A percentile compares a stretch with the other conserved stretches of the same genome.
Conservation (phyloP, 2,113 vertebrate species). For the Arenaria interpres region DNA sequence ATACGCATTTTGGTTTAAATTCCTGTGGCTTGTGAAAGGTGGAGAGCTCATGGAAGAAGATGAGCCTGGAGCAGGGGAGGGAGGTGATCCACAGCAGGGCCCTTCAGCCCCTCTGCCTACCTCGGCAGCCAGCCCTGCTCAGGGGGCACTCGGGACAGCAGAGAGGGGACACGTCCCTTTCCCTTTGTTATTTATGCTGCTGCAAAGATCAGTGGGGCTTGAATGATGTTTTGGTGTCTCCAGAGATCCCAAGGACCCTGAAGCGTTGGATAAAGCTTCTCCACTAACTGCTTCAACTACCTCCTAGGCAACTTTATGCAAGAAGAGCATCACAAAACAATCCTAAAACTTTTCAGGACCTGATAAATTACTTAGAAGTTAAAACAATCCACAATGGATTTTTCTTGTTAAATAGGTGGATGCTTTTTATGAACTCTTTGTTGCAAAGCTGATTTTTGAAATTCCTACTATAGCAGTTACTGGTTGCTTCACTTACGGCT, state of each 20-base stretch:
- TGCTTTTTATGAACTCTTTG: not conserved
- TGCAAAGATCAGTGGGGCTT: not conserved
- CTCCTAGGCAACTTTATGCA: not conserved
- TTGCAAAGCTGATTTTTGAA: not conserved
- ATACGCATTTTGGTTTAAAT: not conserved
- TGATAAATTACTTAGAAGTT: not conserved
- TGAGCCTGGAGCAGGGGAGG: not conserved
- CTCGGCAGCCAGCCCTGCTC: not conserved
- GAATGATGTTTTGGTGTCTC: not conserved
- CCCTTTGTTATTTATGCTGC: not conserved
- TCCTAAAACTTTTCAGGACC: not conserved
- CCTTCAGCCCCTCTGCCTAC: not conserved
- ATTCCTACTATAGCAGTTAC: not conserved
- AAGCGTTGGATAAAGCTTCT: not conserved
- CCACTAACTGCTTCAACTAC: not conserved
- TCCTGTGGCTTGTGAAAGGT: not conserved
- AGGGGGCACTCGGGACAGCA: not conserved
- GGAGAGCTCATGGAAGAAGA: not conserved
- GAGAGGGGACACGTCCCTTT: not conserved
- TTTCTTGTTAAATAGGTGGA: not conserved
- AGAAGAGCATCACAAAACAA: not conserved
- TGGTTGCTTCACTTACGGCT: not conserved
- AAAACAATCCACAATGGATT: not conserved
- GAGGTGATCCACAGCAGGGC: not conserved
- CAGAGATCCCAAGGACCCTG: not conserved